These are phyloP conservation scores for Chromis chromis DNA, from an alignment of 2,797 vertebrate species.

Conservation along the genomic window DNA sequence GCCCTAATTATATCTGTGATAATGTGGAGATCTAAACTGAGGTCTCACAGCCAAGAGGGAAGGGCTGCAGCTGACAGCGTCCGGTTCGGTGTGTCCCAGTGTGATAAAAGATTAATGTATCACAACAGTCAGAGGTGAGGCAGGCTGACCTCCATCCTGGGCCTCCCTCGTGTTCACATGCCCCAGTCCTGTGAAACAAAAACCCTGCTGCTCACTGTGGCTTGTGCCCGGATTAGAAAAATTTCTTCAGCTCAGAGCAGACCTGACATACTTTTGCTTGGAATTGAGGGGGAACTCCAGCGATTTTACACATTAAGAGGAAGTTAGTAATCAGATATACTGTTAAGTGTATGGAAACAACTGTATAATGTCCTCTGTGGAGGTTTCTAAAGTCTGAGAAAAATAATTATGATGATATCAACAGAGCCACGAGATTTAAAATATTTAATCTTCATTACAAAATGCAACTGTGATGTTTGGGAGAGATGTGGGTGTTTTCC, in stretches of 20 bases:
- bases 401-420: conserved; percentile 5
- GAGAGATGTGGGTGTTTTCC: not conserved
- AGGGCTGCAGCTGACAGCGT: conserved; percentile 18
- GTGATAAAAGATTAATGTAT: conserved; percentile 58
- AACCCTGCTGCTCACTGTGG: conserved; percentile 5
- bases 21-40: not conserved
- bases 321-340: not conserved
- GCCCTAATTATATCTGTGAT: not conserved
- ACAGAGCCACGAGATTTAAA: not conserved
- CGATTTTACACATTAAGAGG: not conserved
- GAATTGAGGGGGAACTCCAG: not conserved
- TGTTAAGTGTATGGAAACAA: not conserved
- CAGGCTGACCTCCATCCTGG: conserved; percentile 35
- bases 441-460: not conserved
- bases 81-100: conserved; percentile 26
- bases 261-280: not conserved
- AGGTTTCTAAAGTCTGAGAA: conserved; percentile 8
- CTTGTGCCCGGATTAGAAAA: not conserved
- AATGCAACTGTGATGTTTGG: not conserved
- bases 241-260: no score
- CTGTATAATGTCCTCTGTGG: not conserved
- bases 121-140: conserved; percentile 61
- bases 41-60: not conserved
- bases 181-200: conserved; percentile 58
- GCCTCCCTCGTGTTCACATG: conserved; percentile 71